Percentiles rank a stretch among this genome's conserved stretches.
Evolutionary conservation across 2,113 vertebrate genomes (phyloP).

Genomic region (Dunckerocampus dactyliophorus): DNA sequence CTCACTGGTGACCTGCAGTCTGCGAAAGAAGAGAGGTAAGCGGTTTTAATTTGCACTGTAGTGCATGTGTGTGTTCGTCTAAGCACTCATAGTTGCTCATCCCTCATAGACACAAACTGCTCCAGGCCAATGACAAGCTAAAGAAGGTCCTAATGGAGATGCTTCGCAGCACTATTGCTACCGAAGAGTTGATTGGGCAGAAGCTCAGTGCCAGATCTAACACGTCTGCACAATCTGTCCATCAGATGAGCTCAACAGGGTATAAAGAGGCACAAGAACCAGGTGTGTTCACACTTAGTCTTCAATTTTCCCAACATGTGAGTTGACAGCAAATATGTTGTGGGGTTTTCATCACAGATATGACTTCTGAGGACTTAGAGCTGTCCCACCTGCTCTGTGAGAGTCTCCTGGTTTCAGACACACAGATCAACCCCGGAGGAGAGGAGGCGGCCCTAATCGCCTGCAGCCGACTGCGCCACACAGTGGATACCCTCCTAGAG

Average conservation of each 20-base stretch:
- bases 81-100: neutral
- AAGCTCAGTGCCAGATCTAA: conserved; percentile 69
- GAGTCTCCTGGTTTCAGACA: conserved; percentile 83
- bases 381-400: conserved; percentile 83
- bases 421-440: conserved; percentile 66
- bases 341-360: conserved; percentile 47
- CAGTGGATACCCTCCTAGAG: conserved; percentile 84
- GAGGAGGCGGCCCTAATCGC: conserved; percentile 77
- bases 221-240: conserved; percentile 8
- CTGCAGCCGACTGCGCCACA: conserved; percentile 71
- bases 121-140: conserved; percentile 73
- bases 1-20: conserved; percentile 78
- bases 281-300: conserved; percentile 35
- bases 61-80: neutral
- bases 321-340: neutral
- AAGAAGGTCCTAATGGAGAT: conserved; percentile 80
- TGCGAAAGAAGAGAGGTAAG: conserved; percentile 77
- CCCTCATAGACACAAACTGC: conserved; percentile 70
- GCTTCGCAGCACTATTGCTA: conserved; percentile 67
- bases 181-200: conserved; percentile 80
- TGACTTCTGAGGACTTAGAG: conserved; percentile 72
- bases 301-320: neutral
- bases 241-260: conserved; percentile 17
- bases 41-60: neutral
- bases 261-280: conserved; percentile 54